These are phyloP conservation scores for Mastomys natalensis DNA, from an alignment of 2,113 vertebrate genomes.

Conservation along the genomic window DNA sequence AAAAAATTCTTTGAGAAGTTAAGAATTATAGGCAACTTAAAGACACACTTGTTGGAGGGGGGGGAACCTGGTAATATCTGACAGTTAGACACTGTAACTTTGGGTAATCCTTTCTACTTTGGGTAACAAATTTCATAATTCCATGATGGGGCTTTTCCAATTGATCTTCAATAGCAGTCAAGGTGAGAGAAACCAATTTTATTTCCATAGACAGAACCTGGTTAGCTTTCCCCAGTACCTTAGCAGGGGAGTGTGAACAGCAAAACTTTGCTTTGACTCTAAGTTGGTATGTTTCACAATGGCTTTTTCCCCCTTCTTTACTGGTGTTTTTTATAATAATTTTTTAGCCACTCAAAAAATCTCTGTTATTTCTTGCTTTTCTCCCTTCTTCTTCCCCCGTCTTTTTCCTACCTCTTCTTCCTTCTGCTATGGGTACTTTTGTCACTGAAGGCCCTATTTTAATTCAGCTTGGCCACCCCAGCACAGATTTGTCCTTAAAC, in stretches of 20 bases:
- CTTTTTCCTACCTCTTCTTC: neutral
- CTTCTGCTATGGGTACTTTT: neutral
- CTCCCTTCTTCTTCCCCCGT: neutral
- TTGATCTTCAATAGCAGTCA: neutral
- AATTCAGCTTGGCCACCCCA: neutral
- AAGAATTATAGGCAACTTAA: slow-evolving; percentile 12
- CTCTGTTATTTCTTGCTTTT: neutral
- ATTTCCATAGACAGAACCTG: neutral
- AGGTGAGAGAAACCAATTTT: neutral
- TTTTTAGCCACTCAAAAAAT: neutral
- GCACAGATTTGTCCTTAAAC: neutral
- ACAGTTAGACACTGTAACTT: neutral
- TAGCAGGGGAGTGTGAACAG: neutral
- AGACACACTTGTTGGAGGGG: neutral
- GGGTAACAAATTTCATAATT: neutral
- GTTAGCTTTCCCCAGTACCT: neutral
- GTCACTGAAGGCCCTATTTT: neutral
- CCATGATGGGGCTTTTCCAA: neutral
- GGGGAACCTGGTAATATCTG: neutral
- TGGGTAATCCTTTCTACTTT: neutral
- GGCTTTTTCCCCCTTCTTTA: neutral
- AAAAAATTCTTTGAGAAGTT: slow-evolving; percentile 21
- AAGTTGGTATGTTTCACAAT: neutral
- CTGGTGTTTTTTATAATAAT: neutral
- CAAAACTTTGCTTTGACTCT: neutral